Percentiles rank a stretch among this genome's conserved stretches.
phyloP scores from a whole-genome alignment of 2,797 vertebrate species.

The Acrocephalus scirpaceus region DNA sequence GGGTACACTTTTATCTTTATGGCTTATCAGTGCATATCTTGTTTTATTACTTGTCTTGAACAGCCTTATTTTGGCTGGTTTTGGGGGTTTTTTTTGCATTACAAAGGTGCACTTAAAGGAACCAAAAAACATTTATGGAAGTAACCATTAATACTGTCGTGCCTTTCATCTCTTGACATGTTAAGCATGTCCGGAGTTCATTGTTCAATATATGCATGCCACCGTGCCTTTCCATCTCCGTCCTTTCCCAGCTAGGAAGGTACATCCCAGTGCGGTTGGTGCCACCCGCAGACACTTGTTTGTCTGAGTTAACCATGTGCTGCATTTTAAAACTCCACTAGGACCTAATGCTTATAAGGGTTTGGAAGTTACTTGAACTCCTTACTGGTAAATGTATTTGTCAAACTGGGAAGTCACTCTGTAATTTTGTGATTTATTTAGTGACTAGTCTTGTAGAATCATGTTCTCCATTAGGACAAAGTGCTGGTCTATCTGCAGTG shows the following conservation, averaged over 20 bases:
- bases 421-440: neutral
- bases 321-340: neutral
- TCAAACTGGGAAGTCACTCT: neutral
- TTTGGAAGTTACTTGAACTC: neutral
- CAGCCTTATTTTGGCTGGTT: neutral
- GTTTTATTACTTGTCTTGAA: neutral
- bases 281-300: neutral
- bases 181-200: neutral
- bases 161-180: neutral
- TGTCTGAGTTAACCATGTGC: neutral
- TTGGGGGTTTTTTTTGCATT: too few relatives aligned
- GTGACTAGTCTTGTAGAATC: neutral
- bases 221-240: rapidly evolving
- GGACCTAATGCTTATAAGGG: neutral
- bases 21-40: rapidly evolving
- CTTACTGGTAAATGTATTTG: neutral
- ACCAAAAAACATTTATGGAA: neutral
- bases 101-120: neutral
- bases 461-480: neutral
- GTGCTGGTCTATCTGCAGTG: neutral
- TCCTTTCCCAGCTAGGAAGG: rapidly evolving
- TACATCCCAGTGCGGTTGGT: rapidly evolving
- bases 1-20: rapidly evolving
- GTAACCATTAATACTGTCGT: rapidly evolving
- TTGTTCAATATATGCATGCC: rapidly evolving